Evolutionary conservation across 2,113 vertebrate species (phyloP).

Genomic region (Albula goreensis): DNA sequence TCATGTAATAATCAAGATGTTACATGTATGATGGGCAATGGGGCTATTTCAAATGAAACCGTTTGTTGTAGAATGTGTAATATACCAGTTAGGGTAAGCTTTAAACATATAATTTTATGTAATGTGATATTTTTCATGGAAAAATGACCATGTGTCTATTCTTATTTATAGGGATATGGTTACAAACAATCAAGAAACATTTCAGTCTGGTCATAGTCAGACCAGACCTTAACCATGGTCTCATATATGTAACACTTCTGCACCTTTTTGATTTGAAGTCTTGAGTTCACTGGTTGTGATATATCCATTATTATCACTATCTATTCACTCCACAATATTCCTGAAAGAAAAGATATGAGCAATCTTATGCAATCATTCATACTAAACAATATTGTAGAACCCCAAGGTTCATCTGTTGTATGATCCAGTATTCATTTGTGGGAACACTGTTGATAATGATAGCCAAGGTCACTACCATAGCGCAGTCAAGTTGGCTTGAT

Average conservation of each 20-base stretch:
- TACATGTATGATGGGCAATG: too few relatives aligned
- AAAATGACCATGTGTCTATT: not conserved
- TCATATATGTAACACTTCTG: constrained; percentile 97
- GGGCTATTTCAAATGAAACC: too few relatives aligned
- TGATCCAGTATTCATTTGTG: not conserved
- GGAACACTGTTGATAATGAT: not conserved
- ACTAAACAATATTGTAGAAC: not conserved
- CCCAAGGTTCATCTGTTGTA: not conserved
- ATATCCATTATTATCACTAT: constrained; percentile 78
- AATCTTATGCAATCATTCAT: not conserved
- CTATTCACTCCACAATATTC: constrained; percentile 92
- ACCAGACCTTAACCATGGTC: constrained; percentile 94
- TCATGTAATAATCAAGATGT: not conserved
- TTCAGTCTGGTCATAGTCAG: constrained; percentile 84
- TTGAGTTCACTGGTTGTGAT: constrained; percentile 87
- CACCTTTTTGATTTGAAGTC: constrained; percentile 89
- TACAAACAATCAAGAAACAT: not conserved
- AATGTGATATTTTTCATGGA: not conserved
- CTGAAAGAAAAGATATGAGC: constrained; percentile 58
- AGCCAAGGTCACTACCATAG: too few relatives aligned
- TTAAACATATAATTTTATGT: too few relatives aligned
- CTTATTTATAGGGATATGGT: not conserved
- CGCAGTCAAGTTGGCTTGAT: too few relatives aligned
- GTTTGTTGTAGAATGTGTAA: too few relatives aligned
- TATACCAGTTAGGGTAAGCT: too few relatives aligned